These are phyloP conservation scores for Temnothorax curvispinosus DNA, from an alignment of 1,140 invertebrate species.

Conservation along the genomic window DNA sequence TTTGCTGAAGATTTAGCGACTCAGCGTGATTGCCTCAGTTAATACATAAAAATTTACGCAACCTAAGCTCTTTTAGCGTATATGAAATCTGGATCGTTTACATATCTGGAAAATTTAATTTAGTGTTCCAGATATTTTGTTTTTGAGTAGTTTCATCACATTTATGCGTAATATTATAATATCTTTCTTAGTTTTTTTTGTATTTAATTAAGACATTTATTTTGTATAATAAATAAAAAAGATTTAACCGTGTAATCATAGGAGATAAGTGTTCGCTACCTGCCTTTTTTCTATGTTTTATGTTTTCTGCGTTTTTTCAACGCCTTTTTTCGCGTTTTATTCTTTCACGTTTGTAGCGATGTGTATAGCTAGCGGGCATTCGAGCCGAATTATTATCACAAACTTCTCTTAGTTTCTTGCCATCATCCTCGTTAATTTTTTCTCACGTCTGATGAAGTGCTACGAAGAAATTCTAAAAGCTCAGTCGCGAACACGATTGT, in stretches of 20 bases:
- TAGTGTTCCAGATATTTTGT: neutral
- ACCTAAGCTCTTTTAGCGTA: neutral
- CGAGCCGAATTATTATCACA: constrained; percentile 20
- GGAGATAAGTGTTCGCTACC: neutral
- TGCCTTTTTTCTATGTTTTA: neutral
- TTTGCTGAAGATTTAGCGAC: neutral
- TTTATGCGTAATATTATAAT: neutral
- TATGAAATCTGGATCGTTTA: no score
- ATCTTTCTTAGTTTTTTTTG: constrained; percentile 20
- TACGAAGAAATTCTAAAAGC: constrained; percentile 8
- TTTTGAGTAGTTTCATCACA: neutral
- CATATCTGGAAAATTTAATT: neutral
- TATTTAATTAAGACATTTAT: neutral
- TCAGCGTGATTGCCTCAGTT: neutral
- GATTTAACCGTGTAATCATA: neutral
- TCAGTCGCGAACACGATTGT: neutral
- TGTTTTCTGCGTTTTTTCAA: no score
- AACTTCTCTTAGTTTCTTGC: neutral
- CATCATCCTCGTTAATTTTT: constrained; percentile 19
- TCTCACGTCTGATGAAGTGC: neutral
- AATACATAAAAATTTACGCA: neutral
- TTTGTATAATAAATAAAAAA: neutral
- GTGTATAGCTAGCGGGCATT: neutral
- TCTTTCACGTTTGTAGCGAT: neutral
- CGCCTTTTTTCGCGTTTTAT: neutral